phyloP scores from a whole-genome alignment of 2,113 vertebrate genomes.

The Enhydra lutris region DNA sequence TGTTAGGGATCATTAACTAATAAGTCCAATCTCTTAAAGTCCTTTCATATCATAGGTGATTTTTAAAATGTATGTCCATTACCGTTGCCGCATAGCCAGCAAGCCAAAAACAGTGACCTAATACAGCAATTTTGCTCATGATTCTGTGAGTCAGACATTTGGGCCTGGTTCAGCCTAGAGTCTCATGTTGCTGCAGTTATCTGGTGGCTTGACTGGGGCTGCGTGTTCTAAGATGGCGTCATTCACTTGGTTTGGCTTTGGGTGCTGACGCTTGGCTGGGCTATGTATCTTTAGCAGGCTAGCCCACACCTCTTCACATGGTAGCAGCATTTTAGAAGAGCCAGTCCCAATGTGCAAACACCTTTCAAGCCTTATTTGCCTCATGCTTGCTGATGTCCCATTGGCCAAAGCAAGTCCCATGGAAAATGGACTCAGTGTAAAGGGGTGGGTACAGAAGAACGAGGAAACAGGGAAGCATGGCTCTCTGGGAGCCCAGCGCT shows the following conservation, averaged over 20 bases:
- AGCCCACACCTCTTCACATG: not conserved
- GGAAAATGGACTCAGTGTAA: not conserved
- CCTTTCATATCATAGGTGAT: not conserved
- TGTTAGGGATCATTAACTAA: not conserved
- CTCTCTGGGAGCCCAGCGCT: not conserved
- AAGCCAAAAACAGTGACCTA: not conserved
- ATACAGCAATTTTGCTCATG: not conserved
- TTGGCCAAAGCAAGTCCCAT: not conserved
- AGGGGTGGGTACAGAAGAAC: not conserved
- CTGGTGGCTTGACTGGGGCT: not conserved
- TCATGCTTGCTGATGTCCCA: not conserved
- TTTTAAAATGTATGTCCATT: not conserved
- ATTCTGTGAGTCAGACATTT: not conserved
- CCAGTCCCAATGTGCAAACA: not conserved
- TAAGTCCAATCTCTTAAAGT: not conserved
- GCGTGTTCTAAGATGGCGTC: not conserved
- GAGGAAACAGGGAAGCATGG: not conserved
- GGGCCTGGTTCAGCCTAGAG: not conserved
- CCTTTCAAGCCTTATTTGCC: not conserved
- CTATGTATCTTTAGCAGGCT: not conserved
- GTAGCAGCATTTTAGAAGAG: not conserved
- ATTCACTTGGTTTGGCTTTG: not conserved
- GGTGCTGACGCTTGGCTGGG: not conserved
- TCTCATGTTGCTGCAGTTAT: not conserved
- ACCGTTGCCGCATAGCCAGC: not conserved